These are phyloP conservation scores for Condylura cristata DNA, from an alignment of 2,113 vertebrate species.

Conservation along the genomic window DNA sequence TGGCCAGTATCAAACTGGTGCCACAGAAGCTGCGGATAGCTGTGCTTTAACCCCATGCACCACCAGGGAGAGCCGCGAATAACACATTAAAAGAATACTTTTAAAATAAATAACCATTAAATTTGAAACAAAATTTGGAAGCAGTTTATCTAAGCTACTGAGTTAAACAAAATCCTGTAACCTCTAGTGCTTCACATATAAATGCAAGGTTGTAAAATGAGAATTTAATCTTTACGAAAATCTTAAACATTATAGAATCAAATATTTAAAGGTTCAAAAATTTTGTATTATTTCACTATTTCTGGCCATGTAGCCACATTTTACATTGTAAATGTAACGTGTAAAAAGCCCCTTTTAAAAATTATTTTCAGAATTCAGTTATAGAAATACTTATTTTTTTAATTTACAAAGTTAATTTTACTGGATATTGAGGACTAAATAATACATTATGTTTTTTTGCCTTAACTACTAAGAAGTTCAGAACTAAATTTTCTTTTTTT, in stretches of 20 bases:
- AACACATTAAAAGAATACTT: not conserved
- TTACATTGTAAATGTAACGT: not conserved
- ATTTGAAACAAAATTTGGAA: constrained; percentile 31
- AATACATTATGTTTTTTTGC: not conserved
- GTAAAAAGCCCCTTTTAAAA: not conserved
- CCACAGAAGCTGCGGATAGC: too few species aligned
- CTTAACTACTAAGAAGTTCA: not conserved
- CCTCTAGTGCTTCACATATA: not conserved
- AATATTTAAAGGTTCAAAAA: not conserved
- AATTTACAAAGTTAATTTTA: constrained; percentile 2
- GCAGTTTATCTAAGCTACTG: not conserved
- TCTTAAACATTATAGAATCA: not conserved
- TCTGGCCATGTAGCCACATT: not conserved
- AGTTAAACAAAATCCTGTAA: not conserved
- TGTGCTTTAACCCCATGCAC: too few species aligned
- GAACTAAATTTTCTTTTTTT: not conserved
- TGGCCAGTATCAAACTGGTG: too few species aligned
- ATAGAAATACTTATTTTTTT: not conserved
- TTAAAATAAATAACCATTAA: not conserved
- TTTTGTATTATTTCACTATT: not conserved
- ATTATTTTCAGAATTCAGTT: not conserved
- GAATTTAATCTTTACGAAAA: not conserved
- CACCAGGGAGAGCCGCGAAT: too few species aligned
- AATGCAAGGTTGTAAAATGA: not conserved
- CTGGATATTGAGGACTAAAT: not conserved